phyloP scores from a whole-genome alignment of 2,797 vertebrate genomes.

The Fundulus diaphanus region DNA sequence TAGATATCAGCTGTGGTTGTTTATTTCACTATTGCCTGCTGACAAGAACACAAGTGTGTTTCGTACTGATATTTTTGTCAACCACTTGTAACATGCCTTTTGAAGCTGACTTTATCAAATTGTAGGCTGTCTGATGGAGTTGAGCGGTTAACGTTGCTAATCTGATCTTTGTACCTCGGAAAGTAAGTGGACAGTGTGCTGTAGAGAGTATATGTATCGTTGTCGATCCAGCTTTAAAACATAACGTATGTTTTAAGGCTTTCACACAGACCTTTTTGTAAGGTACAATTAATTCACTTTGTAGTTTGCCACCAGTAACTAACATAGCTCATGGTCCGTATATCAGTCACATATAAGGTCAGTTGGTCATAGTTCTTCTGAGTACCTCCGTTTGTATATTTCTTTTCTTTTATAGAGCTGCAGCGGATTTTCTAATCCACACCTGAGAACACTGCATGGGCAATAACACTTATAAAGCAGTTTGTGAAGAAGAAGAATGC shows the following conservation, averaged over 20 bases:
- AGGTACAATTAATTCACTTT: not conserved
- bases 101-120: constrained; percentile 3
- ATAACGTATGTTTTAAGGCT: not conserved
- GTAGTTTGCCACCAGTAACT: not conserved
- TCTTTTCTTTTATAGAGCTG: not conserved
- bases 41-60: not conserved
- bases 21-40: not conserved
- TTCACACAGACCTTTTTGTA: not conserved
- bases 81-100: not conserved
- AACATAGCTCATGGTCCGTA: not conserved
- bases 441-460: not conserved
- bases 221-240: not conserved
- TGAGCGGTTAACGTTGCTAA: not conserved
- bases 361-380: not conserved
- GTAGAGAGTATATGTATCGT: not conserved
- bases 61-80: not conserved
- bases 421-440: not conserved
- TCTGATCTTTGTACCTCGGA: not conserved
- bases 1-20: not conserved
- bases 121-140: not conserved
- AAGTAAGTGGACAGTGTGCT: not conserved
- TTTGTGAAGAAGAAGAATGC: not conserved
- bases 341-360: not conserved
- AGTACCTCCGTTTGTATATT: not conserved
- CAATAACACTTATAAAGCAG: not conserved